Percentiles rank a stretch among this genome's conserved stretches.
These are phyloP conservation scores for Simalia tracyae DNA, from an alignment of 2,797 vertebrate genomes.

Conservation along the genomic window DNA sequence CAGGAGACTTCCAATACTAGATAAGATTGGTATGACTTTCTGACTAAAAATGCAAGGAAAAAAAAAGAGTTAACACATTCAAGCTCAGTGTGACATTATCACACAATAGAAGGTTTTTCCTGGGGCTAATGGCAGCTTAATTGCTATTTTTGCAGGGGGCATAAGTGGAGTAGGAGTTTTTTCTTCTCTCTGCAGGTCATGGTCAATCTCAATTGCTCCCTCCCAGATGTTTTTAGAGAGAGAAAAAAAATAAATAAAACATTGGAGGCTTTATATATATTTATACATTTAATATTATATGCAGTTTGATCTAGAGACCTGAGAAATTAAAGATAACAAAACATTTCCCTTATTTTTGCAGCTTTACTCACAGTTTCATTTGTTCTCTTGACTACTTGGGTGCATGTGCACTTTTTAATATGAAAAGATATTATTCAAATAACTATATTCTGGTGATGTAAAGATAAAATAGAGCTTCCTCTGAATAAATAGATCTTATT, in stretches of 20 bases:
- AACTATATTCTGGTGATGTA: conserved; percentile 10
- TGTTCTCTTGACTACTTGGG: not conserved
- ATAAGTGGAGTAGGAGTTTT: not conserved
- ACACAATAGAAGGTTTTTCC: not conserved
- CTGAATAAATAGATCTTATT: conserved; percentile 22
- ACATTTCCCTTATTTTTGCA: not conserved
- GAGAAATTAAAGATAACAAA: not conserved
- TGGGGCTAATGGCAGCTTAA: not conserved
- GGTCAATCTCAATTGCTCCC: not conserved
- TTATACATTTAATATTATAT: not conserved
- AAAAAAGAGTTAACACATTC: not conserved
- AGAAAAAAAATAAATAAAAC: not conserved
- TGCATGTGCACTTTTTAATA: not conserved
- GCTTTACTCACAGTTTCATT: not conserved
- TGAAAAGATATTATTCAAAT: not conserved
- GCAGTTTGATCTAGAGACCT: not conserved
- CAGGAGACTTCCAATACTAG: not conserved
- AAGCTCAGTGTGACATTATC: not conserved
- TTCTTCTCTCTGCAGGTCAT: not conserved
- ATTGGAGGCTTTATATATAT: not conserved
- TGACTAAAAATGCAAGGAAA: not conserved
- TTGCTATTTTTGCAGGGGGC: not conserved
- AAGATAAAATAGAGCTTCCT: conserved; percentile 28
- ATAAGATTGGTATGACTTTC: not conserved
- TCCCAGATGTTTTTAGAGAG: not conserved